A percentile compares a stretch with the other conserved stretches of the same genome.
Evolutionary conservation across 2,113 vertebrate species (phyloP).

Genomic region (Syngnathoides biaculeatus): DNA sequence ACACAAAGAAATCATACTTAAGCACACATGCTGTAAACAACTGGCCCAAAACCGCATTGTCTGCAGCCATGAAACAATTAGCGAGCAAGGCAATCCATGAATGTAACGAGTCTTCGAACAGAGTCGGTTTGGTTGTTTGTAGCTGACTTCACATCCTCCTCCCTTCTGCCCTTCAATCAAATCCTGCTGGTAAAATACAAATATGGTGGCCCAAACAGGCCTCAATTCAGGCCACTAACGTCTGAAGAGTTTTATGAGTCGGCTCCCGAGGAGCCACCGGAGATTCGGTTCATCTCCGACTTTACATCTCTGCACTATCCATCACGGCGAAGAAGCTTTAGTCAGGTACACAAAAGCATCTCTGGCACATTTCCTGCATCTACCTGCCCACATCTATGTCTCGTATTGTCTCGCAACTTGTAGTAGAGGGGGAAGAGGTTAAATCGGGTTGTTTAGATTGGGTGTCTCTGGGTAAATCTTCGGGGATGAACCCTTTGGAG

Average conservation of each 20-base stretch:
- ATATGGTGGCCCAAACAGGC: constrained; percentile 24
- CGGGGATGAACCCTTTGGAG: constrained; percentile 55
- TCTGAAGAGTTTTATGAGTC: constrained; percentile 42
- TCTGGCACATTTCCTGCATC: constrained; percentile 27
- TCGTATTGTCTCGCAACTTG: constrained; percentile 14
- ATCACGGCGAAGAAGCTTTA: constrained; percentile 61
- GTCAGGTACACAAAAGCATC: constrained; percentile 34
- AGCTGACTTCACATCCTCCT: constrained; percentile 16
- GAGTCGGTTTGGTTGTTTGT: constrained; percentile 1
- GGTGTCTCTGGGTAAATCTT: constrained; percentile 72
- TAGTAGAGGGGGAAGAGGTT: constrained; percentile 49
- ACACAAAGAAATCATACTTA: neutral
- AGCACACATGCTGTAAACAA: neutral
- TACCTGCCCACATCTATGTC: constrained; percentile 19
- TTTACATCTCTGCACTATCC: constrained; percentile 62
- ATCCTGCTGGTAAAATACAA: constrained; percentile 41
- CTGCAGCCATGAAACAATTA: constrained; percentile 37
- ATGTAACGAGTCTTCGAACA: constrained; percentile 3
- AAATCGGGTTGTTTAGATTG: constrained; percentile 75
- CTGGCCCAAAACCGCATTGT: constrained; percentile 17
- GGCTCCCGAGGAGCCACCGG: constrained; percentile 35
- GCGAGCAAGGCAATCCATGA: constrained; percentile 39
- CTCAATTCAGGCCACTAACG: constrained; percentile 28
- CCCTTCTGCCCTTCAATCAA: constrained; percentile 9
- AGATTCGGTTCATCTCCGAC: constrained; percentile 60